Evolutionary conservation across 2,888 invertebrate species (phyloP), one percentile per base, ranked within the genome.

Genomic region (Argyresthia albistria): DNA sequence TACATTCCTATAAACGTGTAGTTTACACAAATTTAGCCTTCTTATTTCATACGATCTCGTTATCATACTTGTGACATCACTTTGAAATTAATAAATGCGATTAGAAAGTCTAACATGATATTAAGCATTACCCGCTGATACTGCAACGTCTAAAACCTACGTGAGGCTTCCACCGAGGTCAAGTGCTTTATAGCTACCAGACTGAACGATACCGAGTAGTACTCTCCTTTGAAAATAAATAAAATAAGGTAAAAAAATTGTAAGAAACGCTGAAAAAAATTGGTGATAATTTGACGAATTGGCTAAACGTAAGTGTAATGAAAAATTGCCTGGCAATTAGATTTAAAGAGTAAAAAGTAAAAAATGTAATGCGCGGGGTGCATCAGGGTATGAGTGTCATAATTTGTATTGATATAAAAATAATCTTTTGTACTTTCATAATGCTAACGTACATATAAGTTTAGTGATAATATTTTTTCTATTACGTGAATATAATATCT

Each of bases 321-420:
- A 37, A 50, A 45, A 49, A 82, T 83, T 84, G 83, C 84, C 78
- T 76, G 80, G 82, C 79, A 82, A 82, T 80, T 80, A 81, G 73
- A 71, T 59, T 50, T 39, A 77, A 74, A 77, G 25, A 25, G 25
- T 77, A 75, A 76, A 69, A 66, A 63, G 66, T 74, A 71, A 69
- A 72, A 73, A 73, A 79, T 74, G 73, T 76, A 80, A 78, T 69
- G 81, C 76, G 87, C 83, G 83, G 87, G 86, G 82, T 87, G 80
- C 73, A 86, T 81, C 88, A 88, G 88, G 88, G 88, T 88, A 87
- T 80, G 88, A 81, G 81, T 87, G 87, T 88, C 87, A 84, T 83
- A 78, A 79, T 74, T 76, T 75, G 83, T 80, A 74, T 76, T 72
- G 10, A 42, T 25, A 50, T 64, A 65, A 69, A 63, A 62, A 64